Percentiles rank a stretch among this genome's conserved stretches.
These are phyloP conservation scores for Amphimallon solstitiale DNA, from an alignment of 2,888 invertebrate genomes.

Conservation along the genomic window DNA sequence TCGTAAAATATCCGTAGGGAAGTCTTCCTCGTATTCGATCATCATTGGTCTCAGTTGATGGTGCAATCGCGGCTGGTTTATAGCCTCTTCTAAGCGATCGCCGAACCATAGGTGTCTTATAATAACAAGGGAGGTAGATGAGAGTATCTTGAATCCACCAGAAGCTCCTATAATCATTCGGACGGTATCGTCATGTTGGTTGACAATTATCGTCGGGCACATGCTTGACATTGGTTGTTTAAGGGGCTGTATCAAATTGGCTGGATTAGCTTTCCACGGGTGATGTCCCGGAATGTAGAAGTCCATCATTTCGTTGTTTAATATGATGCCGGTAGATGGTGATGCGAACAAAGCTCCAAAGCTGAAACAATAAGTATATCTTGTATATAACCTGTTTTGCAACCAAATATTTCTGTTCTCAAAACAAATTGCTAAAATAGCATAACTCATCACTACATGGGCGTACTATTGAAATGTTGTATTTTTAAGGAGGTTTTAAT, in stretches of 20 bases:
- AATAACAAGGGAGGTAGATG: conserved; percentile 75
- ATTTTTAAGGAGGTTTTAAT: too few species aligned
- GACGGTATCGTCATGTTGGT: conserved; percentile 66
- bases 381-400: too few species aligned
- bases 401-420: too few species aligned
- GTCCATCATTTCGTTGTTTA: conserved; percentile 89
- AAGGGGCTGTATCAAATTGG: conserved; percentile 82
- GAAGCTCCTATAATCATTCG: conserved; percentile 78
- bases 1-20: conserved; percentile 54
- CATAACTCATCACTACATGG: too few species aligned
- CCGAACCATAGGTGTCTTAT: conserved; percentile 75
- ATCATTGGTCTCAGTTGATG: conserved; percentile 87
- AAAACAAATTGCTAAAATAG: too few species aligned
- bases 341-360: conserved; percentile 83
- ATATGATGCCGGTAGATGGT: conserved; percentile 76
- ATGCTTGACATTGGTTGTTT: conserved; percentile 89
- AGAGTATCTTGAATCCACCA: conserved; percentile 88
- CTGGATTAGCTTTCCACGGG: conserved; percentile 77
- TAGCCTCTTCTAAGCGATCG: conserved; percentile 71
- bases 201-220: conserved; percentile 81
- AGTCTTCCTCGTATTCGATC: conserved; percentile 73
- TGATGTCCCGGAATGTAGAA: conserved; percentile 74
- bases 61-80: conserved; percentile 80
- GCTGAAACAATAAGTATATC: too few species aligned
- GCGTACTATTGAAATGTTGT: too few species aligned